Percentiles rank a stretch among this genome's conserved stretches.
phyloP scores from a whole-genome alignment of 2,888 invertebrate species.

The Galeruca laticollis region DNA sequence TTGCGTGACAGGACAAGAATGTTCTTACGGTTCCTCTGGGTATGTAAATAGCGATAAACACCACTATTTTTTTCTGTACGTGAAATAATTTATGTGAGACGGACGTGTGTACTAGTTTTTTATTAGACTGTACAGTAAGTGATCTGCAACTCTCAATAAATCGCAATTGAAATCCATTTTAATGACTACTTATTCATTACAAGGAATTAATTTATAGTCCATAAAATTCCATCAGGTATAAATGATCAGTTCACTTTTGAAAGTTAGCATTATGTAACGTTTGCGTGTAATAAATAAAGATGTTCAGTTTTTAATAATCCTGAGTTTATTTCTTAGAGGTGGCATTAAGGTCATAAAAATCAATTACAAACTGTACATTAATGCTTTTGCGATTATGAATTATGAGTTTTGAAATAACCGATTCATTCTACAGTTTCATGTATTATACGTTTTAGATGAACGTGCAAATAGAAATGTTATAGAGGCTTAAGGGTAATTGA shows the following conservation, averaged over 20 bases:
- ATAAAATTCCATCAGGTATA: background rate
- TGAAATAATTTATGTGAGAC: background rate
- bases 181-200: constrained; percentile 3
- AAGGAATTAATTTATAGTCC: background rate
- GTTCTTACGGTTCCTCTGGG: background rate
- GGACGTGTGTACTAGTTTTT: background rate
- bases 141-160: background rate
- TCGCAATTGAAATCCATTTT: background rate
- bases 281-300: background rate
- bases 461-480: background rate
- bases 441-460: background rate
- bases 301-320: background rate
- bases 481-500: background rate
- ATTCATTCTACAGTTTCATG: background rate
- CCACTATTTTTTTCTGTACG: background rate
- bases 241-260: background rate
- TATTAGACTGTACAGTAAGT: background rate
- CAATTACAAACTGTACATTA: constrained; percentile 2
- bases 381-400: background rate
- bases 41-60: background rate
- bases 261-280: background rate
- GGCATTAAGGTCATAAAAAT: constrained; percentile 2
- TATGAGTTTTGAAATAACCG: background rate
- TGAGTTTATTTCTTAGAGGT: background rate
- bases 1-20: background rate